Conservation (phyloP, 2,888 invertebrate species). For the Caenorhabditis panamensis region DNA sequence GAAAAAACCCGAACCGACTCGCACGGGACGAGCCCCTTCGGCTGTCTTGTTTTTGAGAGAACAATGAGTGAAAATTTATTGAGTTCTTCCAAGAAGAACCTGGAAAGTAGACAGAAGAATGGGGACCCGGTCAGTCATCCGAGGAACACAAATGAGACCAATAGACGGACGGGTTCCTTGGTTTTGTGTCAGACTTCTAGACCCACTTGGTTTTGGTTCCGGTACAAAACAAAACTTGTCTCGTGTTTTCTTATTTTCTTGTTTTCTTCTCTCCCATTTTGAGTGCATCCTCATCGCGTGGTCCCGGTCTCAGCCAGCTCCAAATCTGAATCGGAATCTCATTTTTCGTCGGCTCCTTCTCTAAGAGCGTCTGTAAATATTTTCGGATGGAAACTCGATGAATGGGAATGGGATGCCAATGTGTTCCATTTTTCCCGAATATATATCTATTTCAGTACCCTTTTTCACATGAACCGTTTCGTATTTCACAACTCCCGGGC, state of each 20-base stretch:
- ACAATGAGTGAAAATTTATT: constrained; percentile 33
- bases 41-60: constrained; percentile 36
- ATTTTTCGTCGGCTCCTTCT: constrained; percentile 27
- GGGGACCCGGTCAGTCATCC: background rate
- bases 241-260: too few relatives aligned
- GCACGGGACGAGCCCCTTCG: constrained; percentile 13
- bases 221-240: too few relatives aligned
- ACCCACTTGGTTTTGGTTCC: too few relatives aligned
- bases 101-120: background rate
- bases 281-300: constrained; percentile 30
- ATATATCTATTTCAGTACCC: constrained; percentile 34
- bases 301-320: too few relatives aligned
- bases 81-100: background rate
- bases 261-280: constrained; percentile 20
- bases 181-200: too few relatives aligned
- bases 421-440: constrained; percentile 13
- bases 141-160: background rate
- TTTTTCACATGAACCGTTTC: constrained; percentile 25
- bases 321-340: constrained; percentile 18
- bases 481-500: constrained; percentile 8
- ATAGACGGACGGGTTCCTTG: too few relatives aligned
- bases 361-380: constrained; percentile 37
- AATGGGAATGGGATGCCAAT: background rate
- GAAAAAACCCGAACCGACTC: constrained; percentile 32
- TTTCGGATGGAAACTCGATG: constrained; percentile 18